Conservation (phyloP, 1,140 invertebrate genomes). For the Bombus haemorrhoidalis region DNA sequence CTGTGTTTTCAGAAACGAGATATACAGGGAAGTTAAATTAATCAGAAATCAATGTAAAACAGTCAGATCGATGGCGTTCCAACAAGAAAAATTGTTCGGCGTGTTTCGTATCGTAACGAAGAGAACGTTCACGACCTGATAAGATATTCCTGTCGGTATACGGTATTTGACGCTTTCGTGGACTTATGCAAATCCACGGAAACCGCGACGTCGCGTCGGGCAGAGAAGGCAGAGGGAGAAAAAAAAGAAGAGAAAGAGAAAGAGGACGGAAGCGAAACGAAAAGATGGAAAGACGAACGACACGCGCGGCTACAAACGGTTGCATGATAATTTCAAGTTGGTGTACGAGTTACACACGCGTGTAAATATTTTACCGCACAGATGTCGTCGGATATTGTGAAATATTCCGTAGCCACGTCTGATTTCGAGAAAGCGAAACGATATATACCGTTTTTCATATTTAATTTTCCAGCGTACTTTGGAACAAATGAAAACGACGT, state of each 20-base stretch:
- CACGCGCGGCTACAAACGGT: constrained; percentile 19
- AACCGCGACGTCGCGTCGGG: neutral
- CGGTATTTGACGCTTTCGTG: constrained; percentile 50
- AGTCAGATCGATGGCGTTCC: neutral
- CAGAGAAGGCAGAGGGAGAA: too few species aligned
- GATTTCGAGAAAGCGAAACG: neutral
- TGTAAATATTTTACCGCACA: constrained; percentile 38
- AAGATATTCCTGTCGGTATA: constrained; percentile 22
- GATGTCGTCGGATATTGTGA: constrained; percentile 43
- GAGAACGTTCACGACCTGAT: neutral
- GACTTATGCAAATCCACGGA: constrained; percentile 60
- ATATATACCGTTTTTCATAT: constrained; percentile 29
- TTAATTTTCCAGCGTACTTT: neutral
- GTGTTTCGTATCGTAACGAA: neutral
- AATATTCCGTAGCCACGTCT: constrained; percentile 29
- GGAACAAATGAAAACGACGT: neutral
- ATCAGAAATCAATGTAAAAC: neutral
- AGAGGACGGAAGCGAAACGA: neutral
- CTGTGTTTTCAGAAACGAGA: too few species aligned
- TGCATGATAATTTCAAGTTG: constrained; percentile 46
- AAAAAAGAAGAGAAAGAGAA: neutral
- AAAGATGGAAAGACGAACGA: constrained; percentile 7
- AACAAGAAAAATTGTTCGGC: neutral
- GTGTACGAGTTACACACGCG: constrained; percentile 5
- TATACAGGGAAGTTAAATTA: neutral